Conservation (phyloP, 2,797 vertebrate genomes). For the Anas georgica region DNA sequence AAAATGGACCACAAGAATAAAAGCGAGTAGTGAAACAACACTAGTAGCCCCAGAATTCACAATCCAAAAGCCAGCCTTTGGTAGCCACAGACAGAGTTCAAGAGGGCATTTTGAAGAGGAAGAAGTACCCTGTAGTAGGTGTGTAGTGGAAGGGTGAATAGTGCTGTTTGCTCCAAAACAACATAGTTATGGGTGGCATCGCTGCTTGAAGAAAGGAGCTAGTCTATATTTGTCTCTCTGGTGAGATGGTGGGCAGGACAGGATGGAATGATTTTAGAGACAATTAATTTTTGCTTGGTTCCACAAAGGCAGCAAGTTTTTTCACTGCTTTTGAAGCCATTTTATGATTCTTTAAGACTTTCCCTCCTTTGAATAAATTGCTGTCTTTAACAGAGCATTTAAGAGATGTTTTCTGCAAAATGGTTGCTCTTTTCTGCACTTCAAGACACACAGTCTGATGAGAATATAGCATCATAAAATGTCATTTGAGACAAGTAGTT, state of each 20-base stretch:
- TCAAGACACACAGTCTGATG: background rate
- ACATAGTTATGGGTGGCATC: background rate
- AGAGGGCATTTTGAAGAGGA: background rate
- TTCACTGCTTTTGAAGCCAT: background rate
- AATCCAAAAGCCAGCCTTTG: background rate
- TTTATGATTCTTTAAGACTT: background rate
- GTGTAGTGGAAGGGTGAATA: accelerated
- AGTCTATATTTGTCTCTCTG: background rate
- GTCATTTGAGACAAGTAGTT: background rate
- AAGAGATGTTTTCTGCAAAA: background rate
- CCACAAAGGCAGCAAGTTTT: background rate
- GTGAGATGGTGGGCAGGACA: background rate
- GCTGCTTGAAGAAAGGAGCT: background rate
- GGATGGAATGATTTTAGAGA: background rate
- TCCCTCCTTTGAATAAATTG: background rate
- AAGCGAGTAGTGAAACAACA: background rate
- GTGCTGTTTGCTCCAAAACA: background rate
- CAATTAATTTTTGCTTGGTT: background rate
- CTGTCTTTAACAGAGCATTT: background rate
- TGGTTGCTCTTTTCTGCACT: background rate
- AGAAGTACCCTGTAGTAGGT: background rate
- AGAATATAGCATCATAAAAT: background rate
- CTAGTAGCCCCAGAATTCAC: background rate
- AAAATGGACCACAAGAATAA: accelerated
- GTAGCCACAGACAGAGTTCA: background rate